Percentiles rank a stretch among this genome's conserved stretches.
Conservation (phyloP, 2,113 vertebrate genomes). For the Paramormyrops kingsleyae region DNA sequence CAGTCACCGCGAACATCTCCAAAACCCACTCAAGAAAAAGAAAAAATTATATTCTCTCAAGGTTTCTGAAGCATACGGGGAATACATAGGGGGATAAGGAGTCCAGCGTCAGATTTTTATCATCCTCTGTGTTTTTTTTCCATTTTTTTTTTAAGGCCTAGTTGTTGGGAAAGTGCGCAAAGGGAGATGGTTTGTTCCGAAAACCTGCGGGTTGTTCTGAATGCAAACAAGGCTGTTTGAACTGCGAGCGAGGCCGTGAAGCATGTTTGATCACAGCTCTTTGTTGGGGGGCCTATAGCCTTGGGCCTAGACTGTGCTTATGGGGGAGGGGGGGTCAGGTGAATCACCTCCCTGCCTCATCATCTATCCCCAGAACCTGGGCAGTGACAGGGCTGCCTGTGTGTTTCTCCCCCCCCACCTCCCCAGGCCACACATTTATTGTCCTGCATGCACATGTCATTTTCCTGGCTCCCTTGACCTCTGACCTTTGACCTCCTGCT, state of each 20-base stretch:
- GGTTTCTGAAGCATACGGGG: not conserved
- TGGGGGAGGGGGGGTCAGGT: slow-evolving; percentile 75
- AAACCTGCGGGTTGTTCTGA: not conserved
- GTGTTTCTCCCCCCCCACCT: not conserved
- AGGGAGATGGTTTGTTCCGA: not conserved
- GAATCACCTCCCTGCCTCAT: not conserved
- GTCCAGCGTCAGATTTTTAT: not conserved
- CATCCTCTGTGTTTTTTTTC: not conserved
- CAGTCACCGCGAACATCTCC: not conserved
- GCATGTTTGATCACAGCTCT: slow-evolving; percentile 94
- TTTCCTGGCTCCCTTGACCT: not conserved
- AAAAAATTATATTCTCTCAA: slow-evolving; percentile 4
- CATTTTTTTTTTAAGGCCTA: not conserved
- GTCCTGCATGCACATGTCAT: not conserved
- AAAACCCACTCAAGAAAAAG: not conserved
- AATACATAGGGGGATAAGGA: not conserved
- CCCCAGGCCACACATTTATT: not conserved
- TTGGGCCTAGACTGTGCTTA: slow-evolving; percentile 94
- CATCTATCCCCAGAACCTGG: not conserved
- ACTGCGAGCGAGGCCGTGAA: slow-evolving; percentile 55
- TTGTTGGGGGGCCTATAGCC: slow-evolving; percentile 96
- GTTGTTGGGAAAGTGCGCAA: not conserved
- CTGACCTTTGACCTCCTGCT: slow-evolving; percentile 13
- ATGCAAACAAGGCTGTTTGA: not conserved
- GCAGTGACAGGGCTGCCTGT: not conserved